Conservation (phyloP, 2,113 vertebrate genomes). For the Philantomba maxwellii region DNA sequence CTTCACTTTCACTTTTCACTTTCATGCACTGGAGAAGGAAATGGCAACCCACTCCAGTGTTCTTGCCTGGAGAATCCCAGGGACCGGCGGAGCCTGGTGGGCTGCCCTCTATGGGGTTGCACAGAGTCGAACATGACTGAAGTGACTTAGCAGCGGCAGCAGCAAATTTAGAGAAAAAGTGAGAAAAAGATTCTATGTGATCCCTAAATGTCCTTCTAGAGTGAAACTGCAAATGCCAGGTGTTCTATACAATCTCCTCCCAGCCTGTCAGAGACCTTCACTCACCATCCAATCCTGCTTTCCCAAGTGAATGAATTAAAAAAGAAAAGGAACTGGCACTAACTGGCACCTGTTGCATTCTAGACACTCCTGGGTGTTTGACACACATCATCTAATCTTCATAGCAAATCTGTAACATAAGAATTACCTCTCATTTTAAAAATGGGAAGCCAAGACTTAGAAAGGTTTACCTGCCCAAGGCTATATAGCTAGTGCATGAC, state of each 20-base stretch:
- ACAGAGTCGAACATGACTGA: too few relatives aligned
- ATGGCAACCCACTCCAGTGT: too few relatives aligned
- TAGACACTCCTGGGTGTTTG: background rate
- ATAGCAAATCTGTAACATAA: background rate
- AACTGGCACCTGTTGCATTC: background rate
- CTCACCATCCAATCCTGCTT: background rate
- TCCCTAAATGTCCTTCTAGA: background rate
- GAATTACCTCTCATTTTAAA: background rate
- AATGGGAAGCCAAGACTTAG: background rate
- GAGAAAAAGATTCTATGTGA: background rate
- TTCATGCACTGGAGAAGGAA: too few relatives aligned
- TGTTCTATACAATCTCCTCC: background rate
- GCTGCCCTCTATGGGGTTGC: too few relatives aligned
- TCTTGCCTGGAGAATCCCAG: too few relatives aligned
- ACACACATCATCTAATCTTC: background rate
- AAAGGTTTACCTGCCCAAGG: background rate
- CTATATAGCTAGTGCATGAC: background rate
- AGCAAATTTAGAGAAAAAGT: background rate
- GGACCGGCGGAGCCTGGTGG: fast-evolving
- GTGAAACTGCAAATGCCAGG: background rate
- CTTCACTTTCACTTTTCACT: too few relatives aligned
- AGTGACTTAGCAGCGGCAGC: too few relatives aligned
- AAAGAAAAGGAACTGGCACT: background rate
- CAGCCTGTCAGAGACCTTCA: background rate
- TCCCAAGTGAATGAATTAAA: background rate